Evolutionary conservation across 1,140 invertebrate species (phyloP), one percentile per base, ranked within the genome.

Genomic region (Bradysia coprophila): DNA sequence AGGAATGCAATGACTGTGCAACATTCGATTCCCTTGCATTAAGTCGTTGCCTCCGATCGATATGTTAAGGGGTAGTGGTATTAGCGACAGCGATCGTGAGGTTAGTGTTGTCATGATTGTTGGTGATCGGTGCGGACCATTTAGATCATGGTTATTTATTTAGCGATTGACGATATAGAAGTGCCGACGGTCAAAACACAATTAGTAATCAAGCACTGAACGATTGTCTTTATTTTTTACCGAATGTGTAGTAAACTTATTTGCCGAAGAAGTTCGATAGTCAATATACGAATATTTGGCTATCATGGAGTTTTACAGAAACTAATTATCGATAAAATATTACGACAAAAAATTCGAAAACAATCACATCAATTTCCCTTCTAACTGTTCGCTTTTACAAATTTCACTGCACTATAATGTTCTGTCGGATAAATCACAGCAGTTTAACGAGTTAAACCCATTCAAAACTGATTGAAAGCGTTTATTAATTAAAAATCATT

Each of bases 21-120:
- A 13, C 5, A 8, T 11, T 13, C n/a, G 6, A 18, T 13, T 4
- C 6, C 16, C 4, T 3, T 42, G 15, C 23, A 31, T 16, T n/a
- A 32, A 21, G 22, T 21, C 16, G 10, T 23, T 39, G 15, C 23
- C 16, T 3, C 11, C n/a, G 9, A 39, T 6, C 3, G 8, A 9
- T 13, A 39, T 10, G 19, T 39, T 39, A 5, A 21, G 21, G 22
- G 20, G 22, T n/a, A 43, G 24, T 11, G 41, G 33, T 9, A 43
- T 16, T 23, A 43, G 20, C 10, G 41, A 20, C 20, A 43, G 11
- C 2, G 41, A 32, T 9, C 32, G 32, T 22, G 41, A 28, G 10
- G 41, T 43, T 23, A 43, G n/a, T 34, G 41, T 43, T 20, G 41
- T 43, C 41, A 43, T 43, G 9, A 11, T 16, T 36, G 24, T 28